These are phyloP conservation scores for Pachypeltis micranthus DNA, from an alignment of 1,140 invertebrate species.

Conservation along the genomic window DNA sequence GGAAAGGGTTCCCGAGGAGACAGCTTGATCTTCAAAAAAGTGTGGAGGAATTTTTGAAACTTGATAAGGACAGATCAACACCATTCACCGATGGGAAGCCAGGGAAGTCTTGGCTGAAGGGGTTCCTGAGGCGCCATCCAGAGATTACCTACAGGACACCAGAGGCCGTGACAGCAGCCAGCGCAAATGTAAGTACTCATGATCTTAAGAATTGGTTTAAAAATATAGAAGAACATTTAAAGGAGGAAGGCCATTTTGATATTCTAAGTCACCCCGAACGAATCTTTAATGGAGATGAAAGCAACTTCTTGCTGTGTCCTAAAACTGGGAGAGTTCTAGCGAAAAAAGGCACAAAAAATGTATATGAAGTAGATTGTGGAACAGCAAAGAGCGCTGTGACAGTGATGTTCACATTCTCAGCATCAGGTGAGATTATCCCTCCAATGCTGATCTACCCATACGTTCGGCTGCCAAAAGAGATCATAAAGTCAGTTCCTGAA, in stretches of 20 bases:
- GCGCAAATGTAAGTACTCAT: neutral
- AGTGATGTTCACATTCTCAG: constrained; percentile 19
- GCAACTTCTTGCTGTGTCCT: constrained; percentile 18
- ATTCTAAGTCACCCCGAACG: neutral
- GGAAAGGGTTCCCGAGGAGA: neutral
- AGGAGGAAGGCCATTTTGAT: neutral
- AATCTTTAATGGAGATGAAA: constrained; percentile 25
- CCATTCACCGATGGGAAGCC: neutral
- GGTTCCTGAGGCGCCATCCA: constrained; percentile 2
- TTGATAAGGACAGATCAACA: neutral
- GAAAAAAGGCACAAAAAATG: constrained; percentile 10
- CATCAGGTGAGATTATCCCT: constrained; percentile 10
- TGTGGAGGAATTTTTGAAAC: neutral
- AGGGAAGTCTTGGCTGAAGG: neutral
- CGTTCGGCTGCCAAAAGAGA: constrained; percentile 11
- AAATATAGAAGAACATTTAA: neutral
- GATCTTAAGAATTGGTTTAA: neutral
- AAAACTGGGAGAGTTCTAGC: constrained; percentile 16
- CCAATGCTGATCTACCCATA: constrained; percentile 19
- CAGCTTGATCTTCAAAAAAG: neutral
- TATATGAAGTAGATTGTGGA: constrained; percentile 9
- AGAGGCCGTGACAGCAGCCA: neutral
- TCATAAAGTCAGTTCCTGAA: constrained; percentile 22
- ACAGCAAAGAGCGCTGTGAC: constrained; percentile 22
- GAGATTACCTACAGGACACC: neutral